Percentiles rank a stretch among this genome's conserved stretches.
Conservation (phyloP, 2,797 vertebrate genomes). For the Gallirallus australis region DNA sequence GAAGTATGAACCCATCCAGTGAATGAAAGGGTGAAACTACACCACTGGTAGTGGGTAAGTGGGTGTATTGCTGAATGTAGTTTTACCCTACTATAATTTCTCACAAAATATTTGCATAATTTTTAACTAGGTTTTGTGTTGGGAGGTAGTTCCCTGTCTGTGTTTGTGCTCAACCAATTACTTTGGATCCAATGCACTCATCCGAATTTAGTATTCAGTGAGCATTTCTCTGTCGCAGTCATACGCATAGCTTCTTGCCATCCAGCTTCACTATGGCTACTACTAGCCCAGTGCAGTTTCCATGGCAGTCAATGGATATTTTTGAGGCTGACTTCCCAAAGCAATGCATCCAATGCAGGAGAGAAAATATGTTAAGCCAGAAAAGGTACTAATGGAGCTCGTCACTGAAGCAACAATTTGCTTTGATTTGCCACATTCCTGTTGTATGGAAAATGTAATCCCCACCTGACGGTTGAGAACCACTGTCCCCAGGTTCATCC, state of each 20-base stretch:
- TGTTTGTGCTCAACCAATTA: neutral
- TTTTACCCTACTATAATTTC: neutral
- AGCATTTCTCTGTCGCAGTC: neutral
- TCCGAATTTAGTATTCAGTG: conserved; percentile 11
- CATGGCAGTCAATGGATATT: conserved; percentile 23
- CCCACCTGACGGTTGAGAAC: neutral
- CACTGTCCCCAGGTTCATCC: neutral
- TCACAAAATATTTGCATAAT: neutral
- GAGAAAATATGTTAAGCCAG: neutral
- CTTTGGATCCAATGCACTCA: neutral
- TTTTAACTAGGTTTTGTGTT: neutral
- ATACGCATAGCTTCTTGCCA: conserved; percentile 24
- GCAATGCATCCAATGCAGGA: neutral
- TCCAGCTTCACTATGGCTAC: conserved; percentile 42
- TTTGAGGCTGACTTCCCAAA: conserved; percentile 6
- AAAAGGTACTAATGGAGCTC: neutral
- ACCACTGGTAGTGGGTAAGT: too few relatives aligned
- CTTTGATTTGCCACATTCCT: neutral
- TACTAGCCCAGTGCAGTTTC: conserved; percentile 35
- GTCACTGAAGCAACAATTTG: neutral
- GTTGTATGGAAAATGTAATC: neutral
- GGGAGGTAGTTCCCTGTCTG: neutral
- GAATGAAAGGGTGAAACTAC: neutral
- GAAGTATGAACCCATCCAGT: neutral
- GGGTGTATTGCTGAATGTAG: neutral